These are phyloP conservation scores for Dendroctonus ponderosae DNA, from an alignment of 1,140 invertebrate genomes.

Conservation along the genomic window DNA sequence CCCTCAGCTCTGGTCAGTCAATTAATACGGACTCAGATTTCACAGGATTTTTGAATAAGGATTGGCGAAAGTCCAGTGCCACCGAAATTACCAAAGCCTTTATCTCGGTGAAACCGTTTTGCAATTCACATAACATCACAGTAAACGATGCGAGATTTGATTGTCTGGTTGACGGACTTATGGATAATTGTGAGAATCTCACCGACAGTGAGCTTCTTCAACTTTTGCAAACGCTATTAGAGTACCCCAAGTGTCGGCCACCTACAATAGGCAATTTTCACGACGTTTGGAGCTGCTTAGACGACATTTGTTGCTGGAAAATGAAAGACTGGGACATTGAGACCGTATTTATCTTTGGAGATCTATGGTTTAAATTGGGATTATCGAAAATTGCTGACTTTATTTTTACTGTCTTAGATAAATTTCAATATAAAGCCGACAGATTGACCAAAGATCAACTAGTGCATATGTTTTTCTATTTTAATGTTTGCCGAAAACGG, in stretches of 20 bases:
- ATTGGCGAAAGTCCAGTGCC: constrained; percentile 37
- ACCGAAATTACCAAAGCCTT: constrained; percentile 49
- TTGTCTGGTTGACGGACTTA: constrained; percentile 50
- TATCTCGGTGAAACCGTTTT: constrained; percentile 47
- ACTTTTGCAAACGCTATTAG: constrained; percentile 45
- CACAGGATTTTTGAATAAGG: constrained; percentile 34
- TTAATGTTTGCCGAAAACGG: constrained; percentile 52
- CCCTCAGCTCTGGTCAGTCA: too few relatives aligned
- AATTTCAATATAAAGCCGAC: constrained; percentile 50
- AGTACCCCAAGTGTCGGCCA: constrained; percentile 47
- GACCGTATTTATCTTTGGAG: constrained; percentile 53
- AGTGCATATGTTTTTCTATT: constrained; percentile 57
- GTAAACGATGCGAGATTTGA: constrained; percentile 49
- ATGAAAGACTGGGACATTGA: constrained; percentile 48
- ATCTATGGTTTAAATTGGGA: constrained; percentile 54
- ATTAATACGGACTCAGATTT: constrained; percentile 15
- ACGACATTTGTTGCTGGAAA: constrained; percentile 54
- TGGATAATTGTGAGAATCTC: constrained; percentile 49
- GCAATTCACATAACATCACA: constrained; percentile 45
- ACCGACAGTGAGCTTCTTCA: constrained; percentile 51
- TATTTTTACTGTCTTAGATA: constrained; percentile 52
- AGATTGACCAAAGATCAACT: constrained; percentile 55
- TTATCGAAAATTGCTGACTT: constrained; percentile 50
- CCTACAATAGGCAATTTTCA: constrained; percentile 51
- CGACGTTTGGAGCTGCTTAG: constrained; percentile 57